These are phyloP conservation scores for Rhopalosiphum maidis DNA, from an alignment of 1,140 invertebrate species.

Conservation along the genomic window DNA sequence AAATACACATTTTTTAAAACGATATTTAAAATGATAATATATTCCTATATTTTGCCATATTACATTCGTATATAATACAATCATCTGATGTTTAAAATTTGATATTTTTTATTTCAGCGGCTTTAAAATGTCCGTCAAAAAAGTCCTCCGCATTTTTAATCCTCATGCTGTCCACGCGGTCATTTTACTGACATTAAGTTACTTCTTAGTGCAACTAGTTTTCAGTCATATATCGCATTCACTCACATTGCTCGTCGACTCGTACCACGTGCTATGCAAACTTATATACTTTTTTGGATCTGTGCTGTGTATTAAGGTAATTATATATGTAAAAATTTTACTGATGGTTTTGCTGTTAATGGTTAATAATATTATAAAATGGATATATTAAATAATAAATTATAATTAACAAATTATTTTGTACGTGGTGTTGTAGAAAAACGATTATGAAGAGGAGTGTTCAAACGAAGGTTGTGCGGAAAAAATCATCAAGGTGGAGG, in stretches of 20 bases:
- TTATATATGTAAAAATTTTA: neutral
- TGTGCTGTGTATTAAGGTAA: constrained; percentile 78
- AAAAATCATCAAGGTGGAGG: neutral
- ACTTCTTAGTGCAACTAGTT: constrained; percentile 76
- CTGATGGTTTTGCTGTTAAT: neutral
- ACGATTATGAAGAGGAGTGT: constrained; percentile 23
- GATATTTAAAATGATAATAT: too few species aligned
- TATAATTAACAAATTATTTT: neutral
- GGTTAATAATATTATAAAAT: neutral
- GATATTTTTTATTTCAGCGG: constrained; percentile 22
- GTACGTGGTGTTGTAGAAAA: neutral
- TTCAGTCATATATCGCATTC: constrained; percentile 82
- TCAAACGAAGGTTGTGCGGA: constrained; percentile 23
- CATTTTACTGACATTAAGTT: constrained; percentile 73
- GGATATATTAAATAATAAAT: neutral
- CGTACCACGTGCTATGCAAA: constrained; percentile 87
- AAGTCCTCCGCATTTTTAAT: constrained; percentile 74
- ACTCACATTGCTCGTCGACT: constrained; percentile 80
- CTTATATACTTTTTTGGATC: constrained; percentile 76
- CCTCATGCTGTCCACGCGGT: constrained; percentile 76
- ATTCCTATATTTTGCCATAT: too few species aligned
- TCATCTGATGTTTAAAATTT: neutral
- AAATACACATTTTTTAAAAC: too few species aligned
- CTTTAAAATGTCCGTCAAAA: constrained; percentile 72
- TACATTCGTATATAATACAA: too few species aligned